A percentile compares a stretch with the other conserved stretches of the same genome.
These are phyloP conservation scores for Paragorgia papillata DNA, from an alignment of 92 coral and sea anemone genomes.

Conservation along the genomic window DNA sequence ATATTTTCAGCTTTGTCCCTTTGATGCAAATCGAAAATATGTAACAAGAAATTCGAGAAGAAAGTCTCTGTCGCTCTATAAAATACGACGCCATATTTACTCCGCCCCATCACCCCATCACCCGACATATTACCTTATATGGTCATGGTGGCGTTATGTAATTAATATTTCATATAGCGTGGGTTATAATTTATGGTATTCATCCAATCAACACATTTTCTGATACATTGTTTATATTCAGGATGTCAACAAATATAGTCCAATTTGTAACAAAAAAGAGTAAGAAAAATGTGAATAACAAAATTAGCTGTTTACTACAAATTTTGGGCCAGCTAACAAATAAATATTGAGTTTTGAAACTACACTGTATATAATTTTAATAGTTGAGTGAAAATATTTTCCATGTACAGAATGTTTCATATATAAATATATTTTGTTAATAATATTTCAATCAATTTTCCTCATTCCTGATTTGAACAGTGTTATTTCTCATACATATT, in stretches of 20 bases:
- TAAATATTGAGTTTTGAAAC: no score
- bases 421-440: no score
- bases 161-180: constrained; percentile 23
- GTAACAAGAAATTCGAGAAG: neutral
- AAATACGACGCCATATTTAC: constrained; percentile 13
- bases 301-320: no score
- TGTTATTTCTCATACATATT: no score
- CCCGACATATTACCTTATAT: constrained; percentile 3
- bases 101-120: constrained; percentile 1
- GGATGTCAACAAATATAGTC: neutral
- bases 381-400: no score
- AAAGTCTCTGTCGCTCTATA: neutral
- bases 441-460: no score
- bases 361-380: no score
- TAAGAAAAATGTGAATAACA: no score
- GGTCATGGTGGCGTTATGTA: constrained; percentile 10
- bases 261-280: constrained; percentile 1
- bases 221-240: neutral
- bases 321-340: no score
- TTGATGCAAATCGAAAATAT: neutral
- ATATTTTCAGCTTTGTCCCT: neutral
- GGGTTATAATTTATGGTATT: neutral
- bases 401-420: no score
- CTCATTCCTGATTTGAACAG: no score
- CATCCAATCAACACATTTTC: constrained; percentile 39